Evolutionary conservation across 2,113 vertebrate species (phyloP).

Genomic region (Chaetops frenatus): DNA sequence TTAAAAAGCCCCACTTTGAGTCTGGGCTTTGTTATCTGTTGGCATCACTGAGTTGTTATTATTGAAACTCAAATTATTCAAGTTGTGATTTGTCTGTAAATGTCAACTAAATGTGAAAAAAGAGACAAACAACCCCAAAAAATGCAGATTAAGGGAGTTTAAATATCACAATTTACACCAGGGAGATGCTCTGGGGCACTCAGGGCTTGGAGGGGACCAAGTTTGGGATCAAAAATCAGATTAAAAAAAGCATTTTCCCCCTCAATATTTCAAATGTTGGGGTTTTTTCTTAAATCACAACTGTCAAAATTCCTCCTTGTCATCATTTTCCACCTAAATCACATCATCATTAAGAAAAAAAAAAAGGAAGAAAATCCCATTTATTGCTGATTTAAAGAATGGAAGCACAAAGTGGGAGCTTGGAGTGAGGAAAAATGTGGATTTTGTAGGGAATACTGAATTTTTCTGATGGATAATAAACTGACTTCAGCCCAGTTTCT

Average conservation of each 20-base stretch:
- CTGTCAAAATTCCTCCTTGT: neutral
- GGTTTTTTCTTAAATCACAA: neutral
- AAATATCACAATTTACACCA: neutral
- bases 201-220: neutral
- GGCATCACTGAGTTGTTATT: neutral
- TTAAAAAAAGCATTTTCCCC: neutral
- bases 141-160: neutral
- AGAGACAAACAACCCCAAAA: neutral
- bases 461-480: neutral
- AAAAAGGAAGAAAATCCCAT: neutral
- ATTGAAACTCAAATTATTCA: neutral
- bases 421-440: neutral
- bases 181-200: neutral
- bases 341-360: neutral
- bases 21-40: neutral
- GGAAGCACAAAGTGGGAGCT: neutral
- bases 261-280: neutral
- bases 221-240: neutral
- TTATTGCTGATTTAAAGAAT: neutral
- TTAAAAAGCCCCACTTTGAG: neutral
- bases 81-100: neutral
- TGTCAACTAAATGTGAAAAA: constrained; percentile 16
- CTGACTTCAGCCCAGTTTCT: neutral
- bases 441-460: neutral
- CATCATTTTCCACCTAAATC: neutral